Conservation (phyloP, 2,888 invertebrate species). For the Troilus luridus region DNA sequence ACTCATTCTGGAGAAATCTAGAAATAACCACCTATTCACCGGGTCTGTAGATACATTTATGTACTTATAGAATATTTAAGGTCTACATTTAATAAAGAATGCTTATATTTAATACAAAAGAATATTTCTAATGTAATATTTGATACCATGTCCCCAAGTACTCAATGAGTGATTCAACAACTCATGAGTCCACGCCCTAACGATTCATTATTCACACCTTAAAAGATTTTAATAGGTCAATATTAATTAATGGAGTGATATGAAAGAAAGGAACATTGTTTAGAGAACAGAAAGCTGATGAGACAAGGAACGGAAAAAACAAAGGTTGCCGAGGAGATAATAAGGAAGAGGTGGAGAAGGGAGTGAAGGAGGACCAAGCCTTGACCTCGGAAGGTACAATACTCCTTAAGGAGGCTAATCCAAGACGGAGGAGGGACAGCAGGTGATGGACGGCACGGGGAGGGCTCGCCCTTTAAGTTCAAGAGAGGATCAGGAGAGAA, state of each 20-base stretch:
- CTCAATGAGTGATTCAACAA: neutral
- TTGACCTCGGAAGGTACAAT: slow-evolving; percentile 42
- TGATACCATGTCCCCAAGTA: neutral
- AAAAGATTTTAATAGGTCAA: slow-evolving; percentile 41
- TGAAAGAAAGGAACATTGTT: slow-evolving; percentile 38
- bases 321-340: slow-evolving; percentile 10
- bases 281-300: slow-evolving; percentile 31
- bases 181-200: neutral
- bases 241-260: slow-evolving; percentile 25
- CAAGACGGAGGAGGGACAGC: neutral
- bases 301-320: slow-evolving; percentile 5
- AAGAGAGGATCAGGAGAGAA: neutral
- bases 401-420: slow-evolving; percentile 29
- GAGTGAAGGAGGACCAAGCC: slow-evolving; percentile 11
- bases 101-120: too few species aligned
- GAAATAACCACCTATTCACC: too few species aligned
- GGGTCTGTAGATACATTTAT: too few species aligned
- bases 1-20: too few species aligned
- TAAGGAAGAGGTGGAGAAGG: slow-evolving; percentile 7
- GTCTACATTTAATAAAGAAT: too few species aligned
- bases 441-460: slow-evolving; percentile 24
- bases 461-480: slow-evolving; percentile 34
- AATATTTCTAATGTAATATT: neutral
- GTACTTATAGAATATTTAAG: too few species aligned
- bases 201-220: slow-evolving; percentile 29